phyloP scores from a whole-genome alignment of 1,140 invertebrate species.

The Colletes latitarsis region DNA sequence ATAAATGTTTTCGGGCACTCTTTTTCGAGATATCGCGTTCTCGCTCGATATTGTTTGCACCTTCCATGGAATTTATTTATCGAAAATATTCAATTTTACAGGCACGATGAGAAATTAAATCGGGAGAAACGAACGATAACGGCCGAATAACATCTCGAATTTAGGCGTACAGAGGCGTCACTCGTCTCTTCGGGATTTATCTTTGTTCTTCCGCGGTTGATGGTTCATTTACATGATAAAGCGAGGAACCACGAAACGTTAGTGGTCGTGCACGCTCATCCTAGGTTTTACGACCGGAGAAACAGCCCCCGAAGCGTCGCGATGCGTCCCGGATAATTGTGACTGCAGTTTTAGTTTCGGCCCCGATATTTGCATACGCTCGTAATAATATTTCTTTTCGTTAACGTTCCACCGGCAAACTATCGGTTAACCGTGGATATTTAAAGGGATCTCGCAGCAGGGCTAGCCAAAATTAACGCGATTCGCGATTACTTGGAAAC shows the following conservation, averaged over 20 bases:
- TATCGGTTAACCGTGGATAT: not conserved
- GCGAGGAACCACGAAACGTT: not conserved
- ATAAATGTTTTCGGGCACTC: no score
- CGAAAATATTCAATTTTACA: no score
- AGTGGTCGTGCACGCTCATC: slow-evolving; percentile 10
- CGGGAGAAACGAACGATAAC: not conserved
- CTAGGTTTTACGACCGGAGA: slow-evolving; percentile 36
- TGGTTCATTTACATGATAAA: slow-evolving; percentile 59
- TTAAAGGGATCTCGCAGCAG: not conserved
- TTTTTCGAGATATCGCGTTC: no score
- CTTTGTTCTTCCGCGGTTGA: slow-evolving; percentile 52
- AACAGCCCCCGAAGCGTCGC: slow-evolving; percentile 17
- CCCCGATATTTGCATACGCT: slow-evolving; percentile 37
- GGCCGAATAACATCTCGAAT: slow-evolving; percentile 14
- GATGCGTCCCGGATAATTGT: slow-evolving; percentile 48
- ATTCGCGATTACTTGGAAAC: not conserved
- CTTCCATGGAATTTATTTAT: no score
- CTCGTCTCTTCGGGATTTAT: slow-evolving; percentile 52
- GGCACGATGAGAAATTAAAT: not conserved
- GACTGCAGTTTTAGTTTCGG: slow-evolving; percentile 39
- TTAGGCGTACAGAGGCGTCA: slow-evolving; percentile 8
- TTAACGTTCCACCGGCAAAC: not conserved
- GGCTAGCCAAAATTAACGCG: not conserved
- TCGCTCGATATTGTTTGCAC: no score
- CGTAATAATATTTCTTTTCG: slow-evolving; percentile 18